These are phyloP conservation scores for Cacatua alba DNA, from an alignment of 2,113 vertebrate species.

Conservation along the genomic window DNA sequence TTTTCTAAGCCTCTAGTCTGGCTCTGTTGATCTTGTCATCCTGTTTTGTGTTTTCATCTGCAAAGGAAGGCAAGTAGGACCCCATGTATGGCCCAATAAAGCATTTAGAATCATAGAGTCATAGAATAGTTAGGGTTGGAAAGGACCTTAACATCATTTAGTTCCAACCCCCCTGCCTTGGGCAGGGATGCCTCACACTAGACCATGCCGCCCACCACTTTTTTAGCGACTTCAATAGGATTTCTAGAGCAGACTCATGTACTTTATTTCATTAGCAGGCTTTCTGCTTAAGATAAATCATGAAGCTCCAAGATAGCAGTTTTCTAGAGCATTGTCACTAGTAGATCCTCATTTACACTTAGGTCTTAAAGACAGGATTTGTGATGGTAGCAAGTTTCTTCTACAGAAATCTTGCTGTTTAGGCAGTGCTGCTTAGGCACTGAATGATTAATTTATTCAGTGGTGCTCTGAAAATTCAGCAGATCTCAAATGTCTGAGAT, in stretches of 20 bases:
- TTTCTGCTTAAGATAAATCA: background rate
- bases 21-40: background rate
- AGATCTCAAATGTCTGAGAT: background rate
- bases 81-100: background rate
- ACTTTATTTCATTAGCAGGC: background rate
- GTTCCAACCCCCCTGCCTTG: background rate
- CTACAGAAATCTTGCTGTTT: background rate
- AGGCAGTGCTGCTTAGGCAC: background rate
- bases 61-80: background rate
- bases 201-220: background rate
- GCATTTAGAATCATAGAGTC: background rate
- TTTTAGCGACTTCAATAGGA: background rate
- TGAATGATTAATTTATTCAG: background rate
- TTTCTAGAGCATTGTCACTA: background rate
- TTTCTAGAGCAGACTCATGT: background rate
- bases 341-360: background rate
- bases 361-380: background rate
- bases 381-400: background rate
- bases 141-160: background rate
- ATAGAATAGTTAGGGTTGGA: background rate
- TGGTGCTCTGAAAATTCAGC: background rate
- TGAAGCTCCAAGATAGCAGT: background rate
- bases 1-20: background rate
- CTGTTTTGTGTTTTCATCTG: background rate
- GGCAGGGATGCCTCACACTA: background rate